Evolutionary conservation across 2,113 vertebrate genomes (phyloP).

Genomic region (Edolisoma coerulescens): DNA sequence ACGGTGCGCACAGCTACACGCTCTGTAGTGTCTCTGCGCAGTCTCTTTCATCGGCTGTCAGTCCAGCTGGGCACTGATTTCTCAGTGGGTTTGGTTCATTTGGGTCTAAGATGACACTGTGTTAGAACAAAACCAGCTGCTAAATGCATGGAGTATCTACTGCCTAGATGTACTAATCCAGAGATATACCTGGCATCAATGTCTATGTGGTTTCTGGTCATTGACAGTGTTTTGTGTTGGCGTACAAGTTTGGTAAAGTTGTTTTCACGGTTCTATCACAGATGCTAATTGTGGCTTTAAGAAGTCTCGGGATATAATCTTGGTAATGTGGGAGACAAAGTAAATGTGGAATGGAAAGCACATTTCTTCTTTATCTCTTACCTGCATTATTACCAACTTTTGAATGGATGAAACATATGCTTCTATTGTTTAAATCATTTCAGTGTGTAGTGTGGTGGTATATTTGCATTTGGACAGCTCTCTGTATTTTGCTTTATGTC

Average conservation of each 20-base stretch:
- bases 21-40: neutral
- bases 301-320: neutral
- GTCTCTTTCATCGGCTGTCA: neutral
- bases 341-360: neutral
- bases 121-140: neutral
- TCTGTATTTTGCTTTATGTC: neutral
- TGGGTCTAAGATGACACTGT: neutral
- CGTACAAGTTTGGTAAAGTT: neutral
- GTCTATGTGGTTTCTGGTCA: neutral
- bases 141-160: neutral
- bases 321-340: neutral
- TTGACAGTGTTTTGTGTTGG: neutral
- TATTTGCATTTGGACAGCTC: neutral
- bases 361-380: neutral
- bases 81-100: neutral
- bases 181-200: neutral
- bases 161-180: neutral
- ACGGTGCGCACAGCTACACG: fast-evolving
- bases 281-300: neutral
- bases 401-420: neutral
- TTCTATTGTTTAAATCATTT: neutral
- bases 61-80: neutral
- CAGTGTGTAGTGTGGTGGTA: neutral
- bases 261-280: neutral
- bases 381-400: neutral